Conservation (phyloP, 2,888 invertebrate genomes). For the Spicauda simplicius region DNA sequence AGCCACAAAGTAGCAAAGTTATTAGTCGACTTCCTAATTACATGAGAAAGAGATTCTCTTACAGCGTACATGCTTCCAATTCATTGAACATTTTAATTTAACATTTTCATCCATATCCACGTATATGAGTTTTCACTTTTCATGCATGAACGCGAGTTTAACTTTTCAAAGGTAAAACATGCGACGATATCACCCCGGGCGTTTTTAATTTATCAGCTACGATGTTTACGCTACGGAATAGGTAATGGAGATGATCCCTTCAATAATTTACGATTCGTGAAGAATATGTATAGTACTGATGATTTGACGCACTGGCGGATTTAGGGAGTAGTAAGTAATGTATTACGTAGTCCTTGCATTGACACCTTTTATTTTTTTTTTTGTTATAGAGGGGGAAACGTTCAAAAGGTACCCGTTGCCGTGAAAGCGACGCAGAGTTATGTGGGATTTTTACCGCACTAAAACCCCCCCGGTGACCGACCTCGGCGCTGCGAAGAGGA, state of each 20-base stretch:
- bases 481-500: too few species aligned
- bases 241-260: conserved; percentile 1
- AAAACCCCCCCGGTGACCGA: too few species aligned
- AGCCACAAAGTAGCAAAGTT: not conserved
- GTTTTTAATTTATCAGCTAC: conserved; percentile 15
- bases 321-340: too few species aligned
- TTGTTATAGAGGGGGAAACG: too few species aligned
- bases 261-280: not conserved
- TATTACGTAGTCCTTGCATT: too few species aligned
- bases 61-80: not conserved
- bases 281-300: not conserved
- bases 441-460: too few species aligned
- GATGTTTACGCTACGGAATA: not conserved
- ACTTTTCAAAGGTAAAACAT: conserved; percentile 18
- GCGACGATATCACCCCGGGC: conserved; percentile 1
- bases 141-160: conserved; percentile 21
- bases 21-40: not conserved
- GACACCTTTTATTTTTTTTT: too few species aligned
- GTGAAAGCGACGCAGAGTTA: too few species aligned
- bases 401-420: too few species aligned
- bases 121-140: conserved; percentile 17
- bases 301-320: too few species aligned
- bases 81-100: conserved; percentile 12
- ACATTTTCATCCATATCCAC: conserved; percentile 1
- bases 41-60: not conserved